Evolutionary conservation across 2,888 invertebrate species (phyloP), one percentile per base, ranked within the genome.

Genomic region (Thecocarcelia acutangulata): DNA sequence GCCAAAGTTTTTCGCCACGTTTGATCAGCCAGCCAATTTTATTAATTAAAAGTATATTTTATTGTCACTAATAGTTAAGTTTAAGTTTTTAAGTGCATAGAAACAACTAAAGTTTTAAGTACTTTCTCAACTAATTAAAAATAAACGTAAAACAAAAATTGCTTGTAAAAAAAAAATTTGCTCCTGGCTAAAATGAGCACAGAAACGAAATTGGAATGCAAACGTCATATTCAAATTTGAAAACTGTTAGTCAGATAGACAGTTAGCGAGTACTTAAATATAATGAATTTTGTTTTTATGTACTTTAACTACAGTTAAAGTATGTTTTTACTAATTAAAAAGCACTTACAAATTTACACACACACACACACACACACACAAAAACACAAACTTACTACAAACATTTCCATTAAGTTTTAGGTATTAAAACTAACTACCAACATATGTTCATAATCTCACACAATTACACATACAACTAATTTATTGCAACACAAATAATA

Each of bases 291-390:
- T 74, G 59, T 69, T 61, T 76, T 52, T 76, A 66, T 66, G 74
- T 75, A 78, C 66, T 75, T 78, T 78, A 69, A 74, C 59, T 54
- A 40, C 66, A 82, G 54, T 76, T 82, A 72, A 82, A 70, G 74
- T 78, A 82, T 70, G 61, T 82, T 70, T 78, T 82, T 69, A 74
- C 74, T 82, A 70, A 78, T 82, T 78, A 75, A 82, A 82, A 78
- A 78, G 78, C 78, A 82, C 74, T 78, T 78, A 75, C 70, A 75
- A n/a, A 70, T 40, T 82, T 59, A 64, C 44, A 61, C 73, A 83
- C 68, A 77, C 54, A 46, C 80, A 77, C 48, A 42, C n/a, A n/a
- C n/a, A n/a, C n/a, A n/a, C n/a, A n/a, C n/a, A n/a, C n/a, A n/a
- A n/a, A n/a, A 80, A 64, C 80, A n/a, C 61, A 64, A 58, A 56